Conservation (phyloP, 2,113 vertebrate genomes). For the Crotalus tigris region DNA sequence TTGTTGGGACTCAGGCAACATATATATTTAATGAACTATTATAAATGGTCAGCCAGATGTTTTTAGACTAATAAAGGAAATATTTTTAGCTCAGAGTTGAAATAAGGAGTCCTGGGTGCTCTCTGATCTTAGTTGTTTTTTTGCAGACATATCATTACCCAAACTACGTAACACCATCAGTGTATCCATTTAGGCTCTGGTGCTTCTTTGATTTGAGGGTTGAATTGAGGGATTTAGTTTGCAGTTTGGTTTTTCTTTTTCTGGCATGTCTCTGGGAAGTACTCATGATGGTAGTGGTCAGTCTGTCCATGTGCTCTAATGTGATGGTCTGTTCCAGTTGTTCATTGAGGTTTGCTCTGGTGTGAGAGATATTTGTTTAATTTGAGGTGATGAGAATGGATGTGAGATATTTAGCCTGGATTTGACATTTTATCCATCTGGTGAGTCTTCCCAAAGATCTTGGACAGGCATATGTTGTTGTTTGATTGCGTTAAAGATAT, state of each 20-base stretch:
- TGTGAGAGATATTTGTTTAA: background rate
- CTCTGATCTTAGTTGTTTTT: background rate
- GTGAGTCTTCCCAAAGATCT: background rate
- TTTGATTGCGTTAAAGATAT: background rate
- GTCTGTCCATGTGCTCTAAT: background rate
- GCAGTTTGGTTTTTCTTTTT: background rate
- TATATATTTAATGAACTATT: background rate
- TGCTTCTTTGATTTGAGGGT: background rate
- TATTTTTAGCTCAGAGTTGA: background rate
- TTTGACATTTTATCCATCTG: background rate
- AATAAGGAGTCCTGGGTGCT: background rate
- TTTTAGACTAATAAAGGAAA: background rate
- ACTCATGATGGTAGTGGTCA: background rate
- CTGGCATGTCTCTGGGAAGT: background rate
- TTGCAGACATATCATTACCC: background rate
- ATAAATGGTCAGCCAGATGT: background rate
- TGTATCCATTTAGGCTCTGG: background rate
- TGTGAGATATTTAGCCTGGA: background rate
- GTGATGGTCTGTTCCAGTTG: background rate
- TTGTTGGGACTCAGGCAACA: background rate
- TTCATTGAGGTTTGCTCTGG: background rate
- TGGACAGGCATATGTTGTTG: background rate
- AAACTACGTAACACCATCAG: background rate
- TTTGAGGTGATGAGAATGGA: background rate
- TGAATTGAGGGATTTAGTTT: background rate